These are phyloP conservation scores for Calidris pygmaea DNA, from an alignment of 2,113 vertebrate species.

Conservation along the genomic window DNA sequence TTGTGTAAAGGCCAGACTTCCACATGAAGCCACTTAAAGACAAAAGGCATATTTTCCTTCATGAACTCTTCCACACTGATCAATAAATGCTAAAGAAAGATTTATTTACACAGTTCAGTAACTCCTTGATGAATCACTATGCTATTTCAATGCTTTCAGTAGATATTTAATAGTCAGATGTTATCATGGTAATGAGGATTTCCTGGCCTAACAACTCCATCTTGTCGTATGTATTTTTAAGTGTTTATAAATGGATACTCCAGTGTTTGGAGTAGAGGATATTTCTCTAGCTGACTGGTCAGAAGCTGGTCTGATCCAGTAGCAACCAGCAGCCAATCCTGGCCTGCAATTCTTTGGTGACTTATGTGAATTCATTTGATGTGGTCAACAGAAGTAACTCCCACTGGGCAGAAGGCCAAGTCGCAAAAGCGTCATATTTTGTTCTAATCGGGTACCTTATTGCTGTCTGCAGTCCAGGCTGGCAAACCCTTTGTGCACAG, in stretches of 20 bases:
- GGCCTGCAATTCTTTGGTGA: background rate
- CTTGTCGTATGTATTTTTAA: background rate
- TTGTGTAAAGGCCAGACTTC: background rate
- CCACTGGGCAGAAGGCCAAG: background rate
- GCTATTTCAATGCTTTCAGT: background rate
- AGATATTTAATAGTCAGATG: background rate
- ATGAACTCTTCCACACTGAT: background rate
- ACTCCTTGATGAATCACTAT: background rate
- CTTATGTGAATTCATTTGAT: background rate
- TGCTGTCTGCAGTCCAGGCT: background rate
- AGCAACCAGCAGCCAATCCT: background rate
- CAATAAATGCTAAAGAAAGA: conserved; percentile 39
- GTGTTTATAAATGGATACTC: background rate
- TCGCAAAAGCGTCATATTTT: background rate
- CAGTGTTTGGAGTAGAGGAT: background rate
- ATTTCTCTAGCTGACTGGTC: conserved; percentile 3
- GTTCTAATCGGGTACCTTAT: background rate
- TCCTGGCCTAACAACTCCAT: conserved; percentile 36
- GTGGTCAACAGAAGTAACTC: background rate
- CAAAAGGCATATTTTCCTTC: background rate
- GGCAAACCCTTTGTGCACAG: background rate
- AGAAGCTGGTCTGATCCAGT: conserved; percentile 14
- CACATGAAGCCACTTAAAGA: background rate
- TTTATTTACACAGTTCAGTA: background rate
- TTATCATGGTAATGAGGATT: conserved; percentile 5